Conservation (phyloP, 1,140 invertebrate species). For the Orussus abietinus region DNA sequence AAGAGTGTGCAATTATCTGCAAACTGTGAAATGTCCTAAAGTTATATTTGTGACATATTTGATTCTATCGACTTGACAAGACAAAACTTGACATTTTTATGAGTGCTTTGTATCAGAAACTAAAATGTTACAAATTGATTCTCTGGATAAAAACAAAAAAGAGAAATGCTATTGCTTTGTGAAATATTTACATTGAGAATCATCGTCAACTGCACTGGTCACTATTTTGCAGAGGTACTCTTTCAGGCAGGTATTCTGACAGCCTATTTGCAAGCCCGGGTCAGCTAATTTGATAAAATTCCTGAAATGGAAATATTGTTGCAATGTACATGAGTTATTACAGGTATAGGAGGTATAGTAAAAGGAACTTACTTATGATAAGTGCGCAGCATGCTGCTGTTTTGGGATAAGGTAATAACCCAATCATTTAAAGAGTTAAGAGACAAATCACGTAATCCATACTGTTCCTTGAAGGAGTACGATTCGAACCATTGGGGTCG, state of each 20-base stretch:
- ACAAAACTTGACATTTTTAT: too few species aligned
- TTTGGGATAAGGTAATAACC: constrained; percentile 29
- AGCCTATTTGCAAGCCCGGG: constrained; percentile 50
- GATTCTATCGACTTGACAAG: too few species aligned
- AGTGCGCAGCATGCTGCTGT: constrained; percentile 36
- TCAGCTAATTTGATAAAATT: constrained; percentile 58
- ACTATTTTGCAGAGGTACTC: constrained; percentile 58
- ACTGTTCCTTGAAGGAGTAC: constrained; percentile 66
- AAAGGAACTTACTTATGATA: constrained; percentile 40
- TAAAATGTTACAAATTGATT: too few species aligned
- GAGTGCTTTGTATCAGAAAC: too few species aligned
- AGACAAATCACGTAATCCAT: constrained; percentile 50
- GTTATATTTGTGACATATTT: too few species aligned
- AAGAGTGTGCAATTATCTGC: too few species aligned
- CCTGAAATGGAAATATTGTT: constrained; percentile 31
- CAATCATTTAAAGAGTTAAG: constrained; percentile 40
- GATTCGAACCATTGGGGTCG: constrained; percentile 64
- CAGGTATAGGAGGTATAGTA: too few species aligned
- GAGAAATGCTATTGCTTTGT: too few species aligned
- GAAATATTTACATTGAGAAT: constrained; percentile 56
- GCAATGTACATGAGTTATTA: too few species aligned
- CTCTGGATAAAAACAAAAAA: too few species aligned
- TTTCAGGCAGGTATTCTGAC: constrained; percentile 57
- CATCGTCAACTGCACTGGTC: constrained; percentile 54
- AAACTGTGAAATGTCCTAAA: too few species aligned